A percentile compares a stretch with the other conserved stretches of the same genome.
Conservation (phyloP, 2,888 invertebrate species). For the Epinotia brunnichana region DNA sequence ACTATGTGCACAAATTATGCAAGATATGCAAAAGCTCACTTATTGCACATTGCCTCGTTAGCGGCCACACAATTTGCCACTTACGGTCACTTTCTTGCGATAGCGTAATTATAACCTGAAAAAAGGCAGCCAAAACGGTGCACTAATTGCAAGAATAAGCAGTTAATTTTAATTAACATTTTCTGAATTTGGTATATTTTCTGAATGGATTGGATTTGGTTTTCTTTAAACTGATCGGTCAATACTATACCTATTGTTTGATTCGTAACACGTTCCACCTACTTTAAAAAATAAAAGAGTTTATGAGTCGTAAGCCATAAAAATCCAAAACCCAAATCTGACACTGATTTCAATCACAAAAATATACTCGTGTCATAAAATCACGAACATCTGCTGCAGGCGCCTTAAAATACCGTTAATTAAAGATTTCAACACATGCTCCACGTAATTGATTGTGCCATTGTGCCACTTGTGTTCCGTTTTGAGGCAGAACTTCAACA, state of each 20-base stretch:
- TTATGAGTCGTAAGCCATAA: background rate
- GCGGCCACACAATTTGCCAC: background rate
- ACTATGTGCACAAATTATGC: background rate
- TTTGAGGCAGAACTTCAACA: background rate
- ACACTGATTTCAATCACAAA: background rate
- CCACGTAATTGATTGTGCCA: conserved; percentile 29
- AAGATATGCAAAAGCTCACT: background rate
- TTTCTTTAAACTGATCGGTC: background rate
- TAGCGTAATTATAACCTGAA: conserved; percentile 1
- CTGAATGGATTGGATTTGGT: background rate
- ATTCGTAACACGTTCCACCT: background rate
- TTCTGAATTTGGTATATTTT: background rate
- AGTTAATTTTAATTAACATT: conserved; percentile 11
- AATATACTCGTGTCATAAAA: conserved; percentile 20
- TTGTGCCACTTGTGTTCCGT: conserved; percentile 38
- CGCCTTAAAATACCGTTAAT: conserved; percentile 35
- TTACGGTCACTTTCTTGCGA: background rate
- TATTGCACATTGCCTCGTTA: background rate
- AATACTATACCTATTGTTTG: background rate
- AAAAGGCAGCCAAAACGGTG: conserved; percentile 7
- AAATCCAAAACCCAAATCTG: background rate
- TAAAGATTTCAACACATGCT: conserved; percentile 42
- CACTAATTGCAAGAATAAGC: conserved; percentile 1
- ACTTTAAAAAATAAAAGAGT: background rate
- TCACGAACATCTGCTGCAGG: conserved; percentile 25